Conservation (phyloP, 2,888 invertebrate genomes). For the Eristalis intricaria region DNA sequence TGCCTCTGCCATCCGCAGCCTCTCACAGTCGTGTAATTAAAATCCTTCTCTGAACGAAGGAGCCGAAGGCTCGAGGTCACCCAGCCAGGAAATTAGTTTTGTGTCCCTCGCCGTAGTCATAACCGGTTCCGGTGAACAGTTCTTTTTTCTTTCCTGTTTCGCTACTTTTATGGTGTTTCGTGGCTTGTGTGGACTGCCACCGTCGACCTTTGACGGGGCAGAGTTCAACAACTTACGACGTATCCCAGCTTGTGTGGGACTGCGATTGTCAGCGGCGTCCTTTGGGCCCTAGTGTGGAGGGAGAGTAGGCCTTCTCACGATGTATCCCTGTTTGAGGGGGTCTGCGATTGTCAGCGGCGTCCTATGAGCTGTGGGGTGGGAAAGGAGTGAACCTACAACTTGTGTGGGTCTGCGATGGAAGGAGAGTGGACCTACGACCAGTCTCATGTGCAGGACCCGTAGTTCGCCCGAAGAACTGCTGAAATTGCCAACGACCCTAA, state of each 20-base stretch:
- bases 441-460: neutral
- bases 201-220: neutral
- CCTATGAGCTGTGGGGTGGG: too few relatives aligned
- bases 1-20: neutral
- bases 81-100: constrained; percentile 27
- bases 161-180: neutral
- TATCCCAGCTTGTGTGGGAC: too few relatives aligned
- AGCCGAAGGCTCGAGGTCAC: neutral
- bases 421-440: neutral
- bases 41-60: constrained; percentile 5
- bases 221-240: neutral
- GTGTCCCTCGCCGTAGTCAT: neutral
- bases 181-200: neutral
- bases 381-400: too few relatives aligned
- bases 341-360: too few relatives aligned
- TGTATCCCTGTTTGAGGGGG: too few relatives aligned
- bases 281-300: too few relatives aligned
- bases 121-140: constrained; percentile 19
- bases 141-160: neutral
- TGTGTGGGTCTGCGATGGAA: too few relatives aligned
- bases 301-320: too few relatives aligned
- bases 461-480: constrained; percentile 8
- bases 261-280: too few relatives aligned
- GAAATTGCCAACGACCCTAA: constrained; percentile 14
- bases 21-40: neutral